Conservation (phyloP, 2,888 invertebrate species). For the Zaprionus bogoriensis region DNA sequence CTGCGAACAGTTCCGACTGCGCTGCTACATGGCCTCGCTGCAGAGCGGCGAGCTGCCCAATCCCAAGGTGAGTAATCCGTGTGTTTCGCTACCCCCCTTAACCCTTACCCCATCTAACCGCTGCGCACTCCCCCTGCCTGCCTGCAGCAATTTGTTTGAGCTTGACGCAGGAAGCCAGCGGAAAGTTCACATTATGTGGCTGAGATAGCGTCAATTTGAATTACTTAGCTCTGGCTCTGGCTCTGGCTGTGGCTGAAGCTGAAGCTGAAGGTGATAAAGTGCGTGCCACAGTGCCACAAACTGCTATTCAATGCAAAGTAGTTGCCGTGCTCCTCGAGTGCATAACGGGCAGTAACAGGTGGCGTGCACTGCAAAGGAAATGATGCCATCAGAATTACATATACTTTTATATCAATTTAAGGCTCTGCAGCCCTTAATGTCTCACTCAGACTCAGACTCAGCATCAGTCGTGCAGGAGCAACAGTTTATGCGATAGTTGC, state of each 20-base stretch:
- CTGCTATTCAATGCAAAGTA: constrained; percentile 50
- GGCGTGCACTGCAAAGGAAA: neutral
- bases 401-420: constrained; percentile 7
- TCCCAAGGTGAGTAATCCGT: constrained; percentile 93
- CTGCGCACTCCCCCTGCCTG: too few relatives aligned
- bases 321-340: constrained; percentile 43
- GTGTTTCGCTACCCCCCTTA: neutral
- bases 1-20: constrained; percentile 97
- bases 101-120: too few relatives aligned
- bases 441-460: neutral
- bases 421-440: neutral
- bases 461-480: neutral
- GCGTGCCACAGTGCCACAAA: constrained; percentile 32
- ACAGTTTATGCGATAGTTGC: neutral
- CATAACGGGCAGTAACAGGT: constrained; percentile 24
- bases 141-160: constrained; percentile 63
- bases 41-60: constrained; percentile 98
- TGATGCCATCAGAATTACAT: constrained; percentile 9
- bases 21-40: constrained; percentile 98
- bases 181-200: constrained; percentile 50
- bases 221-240: constrained; percentile 38
- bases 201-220: constrained; percentile 58
- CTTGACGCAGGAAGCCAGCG: constrained; percentile 51
- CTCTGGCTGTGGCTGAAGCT: too few relatives aligned
- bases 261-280: constrained; percentile 40